Evolutionary conservation across 2,797 vertebrate species (phyloP), one percentile per base, ranked within the genome.

Genomic region (Hipposideros larvatus): DNA sequence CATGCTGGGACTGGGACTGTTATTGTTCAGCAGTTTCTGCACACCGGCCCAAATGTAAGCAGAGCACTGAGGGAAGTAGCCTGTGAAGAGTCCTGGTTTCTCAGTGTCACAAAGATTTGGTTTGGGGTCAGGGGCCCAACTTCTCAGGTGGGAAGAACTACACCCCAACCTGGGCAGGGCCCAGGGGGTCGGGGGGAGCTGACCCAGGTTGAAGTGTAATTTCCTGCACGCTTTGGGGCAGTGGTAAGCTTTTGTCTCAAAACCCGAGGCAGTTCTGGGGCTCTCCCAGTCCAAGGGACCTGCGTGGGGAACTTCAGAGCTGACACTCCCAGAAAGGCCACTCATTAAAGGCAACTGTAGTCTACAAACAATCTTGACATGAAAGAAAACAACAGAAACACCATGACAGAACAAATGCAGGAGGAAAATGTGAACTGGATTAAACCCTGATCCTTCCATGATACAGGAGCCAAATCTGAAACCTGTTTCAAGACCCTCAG

Each of bases 21-120:
- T 90, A 93, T 84, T 92, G 93, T 97, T 94, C 31, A 31, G 93
- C 14, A 0, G 94, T 97, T 97, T 97, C 96, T 21, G 78, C 34
- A 66, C 34, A 66, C 89, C 5, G 10, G 88, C 93, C 57, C 92
- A 41, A 84, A 2, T 26, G 5, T 0, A 87, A 93, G 93, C 78
- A 89, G 46, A 77, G 82, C 7, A 0, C 46, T 7, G n/a, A 41
- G 87, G 87, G 28, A 55, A 41, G 75, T 11, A 65, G 55, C 84
- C 51, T 78, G 15, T 7, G 34, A 5, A 4, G 87, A 37, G n/a
- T 48, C n/a, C 82, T 79, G 18, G 15, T 51, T 43, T 53, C 85
- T 37, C 19, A 7, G 0, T 9, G 77, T 26, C 66, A 31, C 71
- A 1, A n/a, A 61, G 78, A 59, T 5, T 4, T 4, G 34, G 70